phyloP scores from a whole-genome alignment of 2,113 vertebrate species.

The Hydropotes inermis region DNA sequence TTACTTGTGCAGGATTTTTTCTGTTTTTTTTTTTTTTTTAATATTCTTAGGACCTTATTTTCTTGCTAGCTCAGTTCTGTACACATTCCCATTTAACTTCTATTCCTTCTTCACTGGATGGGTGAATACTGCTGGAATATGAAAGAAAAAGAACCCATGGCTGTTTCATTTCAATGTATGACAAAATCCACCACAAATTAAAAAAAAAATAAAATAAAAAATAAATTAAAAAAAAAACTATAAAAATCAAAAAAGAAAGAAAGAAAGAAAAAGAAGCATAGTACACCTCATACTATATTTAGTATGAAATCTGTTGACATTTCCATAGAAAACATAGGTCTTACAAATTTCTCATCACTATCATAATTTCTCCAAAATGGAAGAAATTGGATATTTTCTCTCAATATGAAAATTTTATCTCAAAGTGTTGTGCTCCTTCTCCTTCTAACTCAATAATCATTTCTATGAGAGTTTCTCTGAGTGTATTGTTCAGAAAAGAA shows the following conservation, averaged over 20 bases:
- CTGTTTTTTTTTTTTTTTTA: background rate
- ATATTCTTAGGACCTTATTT: background rate
- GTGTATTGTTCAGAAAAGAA: constrained; percentile 47
- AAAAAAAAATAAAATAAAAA: too few species aligned
- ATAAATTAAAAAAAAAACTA: too few species aligned
- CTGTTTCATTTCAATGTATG: too few species aligned
- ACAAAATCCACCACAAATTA: too few species aligned
- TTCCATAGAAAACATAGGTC: background rate
- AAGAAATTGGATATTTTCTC: constrained; percentile 54
- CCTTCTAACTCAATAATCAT: constrained; percentile 49
- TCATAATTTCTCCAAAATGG: constrained; percentile 28
- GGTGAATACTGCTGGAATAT: background rate
- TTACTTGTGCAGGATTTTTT: background rate
- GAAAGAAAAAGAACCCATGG: background rate
- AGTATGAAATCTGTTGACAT: background rate
- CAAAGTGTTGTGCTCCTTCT: constrained; percentile 12
- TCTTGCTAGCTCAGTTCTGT: background rate
- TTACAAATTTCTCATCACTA: constrained; percentile 57
- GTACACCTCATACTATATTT: background rate
- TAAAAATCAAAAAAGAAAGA: too few species aligned
- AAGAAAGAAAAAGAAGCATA: background rate
- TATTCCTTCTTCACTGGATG: background rate
- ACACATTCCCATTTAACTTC: background rate
- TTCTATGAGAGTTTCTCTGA: constrained; percentile 49
- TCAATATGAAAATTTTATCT: constrained; percentile 44